Evolutionary conservation across 35 echinoderm and acorn worm genomes (phyloP).

Genomic region (Anneissia japonica): DNA sequence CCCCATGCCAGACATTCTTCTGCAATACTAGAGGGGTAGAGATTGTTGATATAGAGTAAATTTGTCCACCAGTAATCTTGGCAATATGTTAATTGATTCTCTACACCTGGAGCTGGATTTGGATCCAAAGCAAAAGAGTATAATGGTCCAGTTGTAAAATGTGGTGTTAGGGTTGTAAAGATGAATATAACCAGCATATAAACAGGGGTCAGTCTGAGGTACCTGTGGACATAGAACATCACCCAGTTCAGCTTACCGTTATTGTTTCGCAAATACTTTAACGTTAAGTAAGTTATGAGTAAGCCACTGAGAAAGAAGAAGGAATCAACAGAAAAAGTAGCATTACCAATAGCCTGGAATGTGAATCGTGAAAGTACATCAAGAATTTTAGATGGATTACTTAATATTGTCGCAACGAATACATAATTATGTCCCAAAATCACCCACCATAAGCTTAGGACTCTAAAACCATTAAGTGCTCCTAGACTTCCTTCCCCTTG

Average conservation of each 20-base stretch:
- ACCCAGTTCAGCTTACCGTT: constrained; percentile 10
- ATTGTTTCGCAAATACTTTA: constrained; percentile 7
- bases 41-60: constrained; percentile 48
- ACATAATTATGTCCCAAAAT: constrained; percentile 53
- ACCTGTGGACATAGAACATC: constrained; percentile 35
- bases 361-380: background rate
- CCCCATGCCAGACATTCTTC: constrained; percentile 72
- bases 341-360: background rate
- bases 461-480: constrained; percentile 73
- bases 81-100: constrained; percentile 25
- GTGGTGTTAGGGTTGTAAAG: background rate
- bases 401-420: background rate
- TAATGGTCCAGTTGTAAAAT: background rate
- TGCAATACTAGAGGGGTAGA: constrained; percentile 23
- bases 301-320: constrained; percentile 31
- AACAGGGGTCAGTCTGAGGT: background rate
- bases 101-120: constrained; percentile 10
- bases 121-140: background rate
- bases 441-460: constrained; percentile 88
- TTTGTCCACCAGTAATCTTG: constrained; percentile 49
- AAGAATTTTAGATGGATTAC: background rate
- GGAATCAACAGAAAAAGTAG: background rate
- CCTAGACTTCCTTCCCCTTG: constrained; percentile 35
- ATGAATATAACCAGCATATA: background rate
- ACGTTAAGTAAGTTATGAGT: constrained; percentile 16